Base-by-base conservation (phyloP, 2,888 invertebrate genomes). In the Hedya salicella region DNA sequence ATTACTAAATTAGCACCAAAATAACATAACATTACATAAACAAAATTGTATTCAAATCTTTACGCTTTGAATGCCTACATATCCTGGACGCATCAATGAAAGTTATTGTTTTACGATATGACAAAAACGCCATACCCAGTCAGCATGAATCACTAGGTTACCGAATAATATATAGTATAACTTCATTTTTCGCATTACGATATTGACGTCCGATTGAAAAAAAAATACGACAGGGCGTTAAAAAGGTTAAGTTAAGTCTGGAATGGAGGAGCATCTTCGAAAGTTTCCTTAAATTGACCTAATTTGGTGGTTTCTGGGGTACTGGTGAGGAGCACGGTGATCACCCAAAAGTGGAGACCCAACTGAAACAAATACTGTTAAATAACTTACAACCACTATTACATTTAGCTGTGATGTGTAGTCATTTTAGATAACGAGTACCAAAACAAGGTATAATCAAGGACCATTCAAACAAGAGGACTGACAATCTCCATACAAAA, bases 291-390 rank as follows among this genome's bases (percentile, higher is more conserved):
- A n/a, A n/a, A 32, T 30, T 8, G 16, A 13, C 17, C 44, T 32
- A 44, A 14, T 19, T 8, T 49, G 16, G 6, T 32, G 16, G 13
- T 32, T 0, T 89, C 89, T 5, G 95, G 95, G 50, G 95, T 94
- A 76, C 95, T 96, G 3, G 96, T 95, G 64, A 96, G 93, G 61
- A 97, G 87, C 16, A 97, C 96, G 57, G 96, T 93, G 83, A 96
- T 93, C 57, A 97, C 96, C 97, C 97, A 97, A 17, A 97, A 86
- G 83, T 97, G 97, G 13, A 97, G 91, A 57, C 96, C 87, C n/a
- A 95, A 86, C 95, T 95, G 90, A 30, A 77, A 78, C 62, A 70
- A 72, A 68, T 59, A 56, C 46, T 25, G 25, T 25, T 25, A 6
- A 4, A 4, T 4, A 25, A 25, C 3, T 25, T 25, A 25, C 6